phyloP scores from a whole-genome alignment of 2,113 vertebrate genomes.

The Pterocles gutturalis region DNA sequence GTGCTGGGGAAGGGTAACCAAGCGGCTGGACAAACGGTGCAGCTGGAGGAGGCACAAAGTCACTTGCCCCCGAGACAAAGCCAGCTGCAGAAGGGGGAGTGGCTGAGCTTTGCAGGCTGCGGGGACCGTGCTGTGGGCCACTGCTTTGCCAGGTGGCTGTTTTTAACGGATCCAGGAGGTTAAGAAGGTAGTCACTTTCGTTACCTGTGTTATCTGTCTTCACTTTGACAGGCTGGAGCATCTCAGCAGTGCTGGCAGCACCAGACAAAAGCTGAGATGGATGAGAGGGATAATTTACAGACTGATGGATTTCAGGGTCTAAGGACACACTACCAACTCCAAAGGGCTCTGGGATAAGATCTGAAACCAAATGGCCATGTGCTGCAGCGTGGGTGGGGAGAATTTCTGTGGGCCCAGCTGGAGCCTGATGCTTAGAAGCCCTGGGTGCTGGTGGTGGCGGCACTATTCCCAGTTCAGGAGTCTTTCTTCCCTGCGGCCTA shows the following conservation, averaged over 20 bases:
- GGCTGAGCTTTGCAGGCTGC: background rate
- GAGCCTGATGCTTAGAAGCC: constrained; percentile 72
- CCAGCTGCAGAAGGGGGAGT: background rate
- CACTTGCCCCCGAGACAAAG: background rate
- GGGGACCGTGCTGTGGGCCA: background rate
- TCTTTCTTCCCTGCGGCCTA: constrained; percentile 92
- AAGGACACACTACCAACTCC: constrained; percentile 31
- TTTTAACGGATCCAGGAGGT: constrained; percentile 90
- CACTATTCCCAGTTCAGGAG: constrained; percentile 87
- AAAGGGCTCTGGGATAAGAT: constrained; percentile 59
- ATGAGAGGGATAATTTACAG: constrained; percentile 46
- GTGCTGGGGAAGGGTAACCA: constrained; percentile 71
- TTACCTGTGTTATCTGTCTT: constrained; percentile 15
- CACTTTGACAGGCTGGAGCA: constrained; percentile 79
- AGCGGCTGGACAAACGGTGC: constrained; percentile 71
- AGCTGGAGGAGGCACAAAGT: constrained; percentile 54
- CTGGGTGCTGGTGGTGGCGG: constrained; percentile 83
- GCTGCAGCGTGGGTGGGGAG: background rate
- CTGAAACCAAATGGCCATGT: constrained; percentile 32
- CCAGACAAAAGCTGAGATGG: background rate
- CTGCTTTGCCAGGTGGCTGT: constrained; percentile 43
- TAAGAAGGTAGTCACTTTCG: constrained; percentile 82
- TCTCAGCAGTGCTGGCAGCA: constrained; percentile 52
- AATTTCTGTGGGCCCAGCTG: background rate
- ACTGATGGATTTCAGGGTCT: constrained; percentile 75